These are phyloP conservation scores for Mylabris phalerata DNA, from an alignment of 1,140 invertebrate species.

Conservation along the genomic window DNA sequence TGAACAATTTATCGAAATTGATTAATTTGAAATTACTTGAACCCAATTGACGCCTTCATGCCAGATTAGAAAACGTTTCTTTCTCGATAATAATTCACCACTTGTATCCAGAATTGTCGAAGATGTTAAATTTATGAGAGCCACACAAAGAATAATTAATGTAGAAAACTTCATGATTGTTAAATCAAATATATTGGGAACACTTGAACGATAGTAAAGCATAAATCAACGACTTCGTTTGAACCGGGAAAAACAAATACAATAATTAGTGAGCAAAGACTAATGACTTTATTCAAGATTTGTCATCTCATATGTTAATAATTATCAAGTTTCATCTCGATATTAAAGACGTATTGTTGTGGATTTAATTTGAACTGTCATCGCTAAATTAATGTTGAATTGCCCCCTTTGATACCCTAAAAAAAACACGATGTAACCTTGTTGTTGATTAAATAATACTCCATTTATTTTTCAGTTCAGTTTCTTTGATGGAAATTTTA, in stretches of 20 bases:
- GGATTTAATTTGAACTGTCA: too few relatives aligned
- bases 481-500: too few relatives aligned
- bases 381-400: too few relatives aligned
- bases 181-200: not conserved
- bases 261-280: not conserved
- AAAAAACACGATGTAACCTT: too few relatives aligned
- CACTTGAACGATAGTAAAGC: not conserved
- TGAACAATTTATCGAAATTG: constrained; percentile 10
- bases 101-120: constrained; percentile 24
- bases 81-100: constrained; percentile 21
- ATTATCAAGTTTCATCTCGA: too few relatives aligned
- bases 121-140: not conserved
- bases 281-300: too few relatives aligned
- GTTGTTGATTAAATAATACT: too few relatives aligned
- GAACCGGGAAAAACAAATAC: not conserved
- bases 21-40: constrained; percentile 24
- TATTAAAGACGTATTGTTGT: too few relatives aligned
- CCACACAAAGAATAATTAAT: not conserved
- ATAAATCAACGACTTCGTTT: not conserved
- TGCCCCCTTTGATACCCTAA: too few relatives aligned
- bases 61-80: constrained; percentile 33
- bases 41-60: constrained; percentile 35
- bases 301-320: too few relatives aligned
- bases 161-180: not conserved
- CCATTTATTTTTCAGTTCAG: too few relatives aligned